These are phyloP conservation scores for Cistogaster globosa DNA, from an alignment of 2,888 invertebrate genomes.

Conservation along the genomic window DNA sequence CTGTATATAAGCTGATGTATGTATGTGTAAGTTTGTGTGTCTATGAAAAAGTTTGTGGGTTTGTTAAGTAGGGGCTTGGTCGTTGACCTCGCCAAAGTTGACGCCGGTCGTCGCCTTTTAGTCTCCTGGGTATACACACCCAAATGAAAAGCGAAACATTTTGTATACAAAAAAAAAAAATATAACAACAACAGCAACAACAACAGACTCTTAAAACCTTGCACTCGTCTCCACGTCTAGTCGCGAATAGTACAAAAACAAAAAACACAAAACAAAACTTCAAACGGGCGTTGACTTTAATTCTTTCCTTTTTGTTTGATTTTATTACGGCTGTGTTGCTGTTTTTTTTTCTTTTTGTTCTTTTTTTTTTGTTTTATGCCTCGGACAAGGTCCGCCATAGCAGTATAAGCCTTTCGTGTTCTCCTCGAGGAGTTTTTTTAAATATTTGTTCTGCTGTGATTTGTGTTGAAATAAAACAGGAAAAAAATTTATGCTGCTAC, in stretches of 20 bases:
- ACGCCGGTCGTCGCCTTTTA: conserved; percentile 79
- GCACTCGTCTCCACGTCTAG: conserved; percentile 66
- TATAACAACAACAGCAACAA: background rate
- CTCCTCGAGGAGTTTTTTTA: conserved; percentile 18
- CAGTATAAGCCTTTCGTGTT: conserved; percentile 38
- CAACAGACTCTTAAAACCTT: conserved; percentile 42
- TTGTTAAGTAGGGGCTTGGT: conserved; percentile 58
- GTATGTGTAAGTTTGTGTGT: conserved; percentile 13
- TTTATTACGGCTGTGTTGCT: conserved; percentile 41
- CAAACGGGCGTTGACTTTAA: conserved; percentile 70
- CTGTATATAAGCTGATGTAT: conserved; percentile 72
- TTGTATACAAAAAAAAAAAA: conserved; percentile 1
- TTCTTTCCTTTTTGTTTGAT: conserved; percentile 51
- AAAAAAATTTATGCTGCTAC: conserved; percentile 11
- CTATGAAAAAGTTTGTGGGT: conserved; percentile 17
- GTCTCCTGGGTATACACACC: conserved; percentile 78
- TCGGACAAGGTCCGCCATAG: conserved; percentile 68
- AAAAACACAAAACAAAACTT: conserved; percentile 30
- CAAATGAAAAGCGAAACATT: conserved; percentile 82
- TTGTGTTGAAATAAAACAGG: background rate
- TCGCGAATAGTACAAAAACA: conserved; percentile 48
- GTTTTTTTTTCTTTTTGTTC: background rate
- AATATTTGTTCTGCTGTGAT: conserved; percentile 13
- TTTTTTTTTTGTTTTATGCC: conserved; percentile 3
- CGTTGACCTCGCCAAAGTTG: conserved; percentile 72